Conservation (phyloP, 2,888 invertebrate genomes). For the Calameuta idolon region DNA sequence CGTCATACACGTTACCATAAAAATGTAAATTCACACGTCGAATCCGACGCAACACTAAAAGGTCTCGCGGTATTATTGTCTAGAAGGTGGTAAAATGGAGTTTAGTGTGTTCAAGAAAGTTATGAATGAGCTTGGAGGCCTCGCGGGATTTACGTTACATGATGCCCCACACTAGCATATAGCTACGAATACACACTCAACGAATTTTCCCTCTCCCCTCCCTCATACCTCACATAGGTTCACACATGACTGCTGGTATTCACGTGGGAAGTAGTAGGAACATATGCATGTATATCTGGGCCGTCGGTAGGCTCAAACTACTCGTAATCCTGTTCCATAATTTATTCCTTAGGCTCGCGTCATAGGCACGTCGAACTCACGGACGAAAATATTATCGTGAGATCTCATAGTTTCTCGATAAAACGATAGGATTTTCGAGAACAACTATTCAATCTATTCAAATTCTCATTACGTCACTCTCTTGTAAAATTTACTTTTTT, state of each 20-base stretch:
- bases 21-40: conserved; percentile 1
- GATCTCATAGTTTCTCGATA: background rate
- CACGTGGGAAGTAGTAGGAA: background rate
- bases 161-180: background rate
- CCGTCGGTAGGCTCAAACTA: background rate
- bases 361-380: background rate
- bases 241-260: background rate
- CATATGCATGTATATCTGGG: background rate
- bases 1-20: background rate
- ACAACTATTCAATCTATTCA: background rate
- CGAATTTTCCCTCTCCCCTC: background rate
- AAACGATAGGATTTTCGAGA: background rate
- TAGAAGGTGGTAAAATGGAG: conserved; percentile 32
- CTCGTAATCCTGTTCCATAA: background rate
- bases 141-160: background rate
- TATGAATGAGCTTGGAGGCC: conserved; percentile 51
- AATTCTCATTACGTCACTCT: background rate
- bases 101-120: conserved; percentile 32
- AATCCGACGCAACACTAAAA: background rate
- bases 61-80: background rate
- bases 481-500: too few species aligned
- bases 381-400: background rate
- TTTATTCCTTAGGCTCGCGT: background rate
- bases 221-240: too few species aligned
- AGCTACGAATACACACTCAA: background rate